Evolutionary conservation across 2,113 vertebrate species (phyloP), one percentile per base, ranked within the genome.

Genomic region (Casuarius casuarius): DNA sequence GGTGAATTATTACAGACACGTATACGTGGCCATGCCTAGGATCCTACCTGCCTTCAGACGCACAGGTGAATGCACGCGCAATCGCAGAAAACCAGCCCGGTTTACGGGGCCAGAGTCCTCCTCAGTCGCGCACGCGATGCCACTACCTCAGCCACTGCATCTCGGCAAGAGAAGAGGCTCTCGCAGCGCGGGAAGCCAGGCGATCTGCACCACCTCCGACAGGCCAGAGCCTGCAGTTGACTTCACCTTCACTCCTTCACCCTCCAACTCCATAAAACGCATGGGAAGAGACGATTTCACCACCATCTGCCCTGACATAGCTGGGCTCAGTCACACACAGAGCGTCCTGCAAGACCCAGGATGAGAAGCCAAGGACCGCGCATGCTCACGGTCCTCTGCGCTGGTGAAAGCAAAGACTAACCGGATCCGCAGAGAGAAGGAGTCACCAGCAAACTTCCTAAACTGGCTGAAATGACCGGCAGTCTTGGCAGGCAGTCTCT

Each of bases 121-220:
- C 62, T 31, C 3, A 2, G 42, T 28, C 70, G n/a, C 2, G 3
- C n/a, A 33, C 16, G 48, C 23, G 11, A n/a, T 12, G 62, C 72
- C 68, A 42, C 35, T 75, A 80, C 18, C 82, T 51, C 35, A 38
- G 49, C 3, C 0, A n/a, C 16, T 21, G 25, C 56, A 23, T 7
- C 65, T 46, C 42, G 16, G 31, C 31, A 33, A 1, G 2, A 13
- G 5, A 5, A 1, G 2, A 16, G 6, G 5, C 48, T 19, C 52
- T 42, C 4, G 17, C 21, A 66, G 54, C 0, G 0, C 5, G 20
- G 48, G 76, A 18, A n/a, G 25, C 15, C 14, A 29, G 0, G 0
- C 3, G 18, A 61, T n/a, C 54, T 46, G 44, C 40, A 66, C 21
- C 21, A 46, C 54, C 38, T 9, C 66, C 65, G 84, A 33, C 10